Evolutionary conservation across 2,797 vertebrate species (phyloP), one percentile per base, ranked within the genome.

Genomic region (Paramormyrops hopkinsi): DNA sequence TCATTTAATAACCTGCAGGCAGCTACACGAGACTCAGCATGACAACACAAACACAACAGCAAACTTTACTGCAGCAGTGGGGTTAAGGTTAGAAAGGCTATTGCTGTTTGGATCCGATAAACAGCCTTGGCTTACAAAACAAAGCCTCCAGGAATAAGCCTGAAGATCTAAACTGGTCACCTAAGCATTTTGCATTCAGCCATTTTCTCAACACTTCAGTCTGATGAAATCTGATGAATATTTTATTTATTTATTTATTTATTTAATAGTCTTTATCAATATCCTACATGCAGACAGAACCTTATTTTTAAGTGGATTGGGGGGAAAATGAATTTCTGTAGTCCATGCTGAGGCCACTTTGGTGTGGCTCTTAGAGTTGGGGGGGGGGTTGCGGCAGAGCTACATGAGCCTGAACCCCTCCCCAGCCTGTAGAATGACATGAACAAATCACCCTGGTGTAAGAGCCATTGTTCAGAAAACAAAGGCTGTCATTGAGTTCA

Each of bases 381-480:
- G 7, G 33, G 7, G 22, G 48, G 5, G 14, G 0, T 19, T 44
- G 14, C 4, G 0, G 37, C 14, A 41, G 86, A 59, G 12, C 37
- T 56, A 56, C 7, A n/a, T 59, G 54, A 54, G 25, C 29, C 53
- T n/a, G 7, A 33, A 56, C 29, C 19, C 65, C 46, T 12, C 46
- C 62, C 69, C 22, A 22, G 48, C 22, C 48, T 25, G 46, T 4
- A 4, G 37, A 87, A 56, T 87, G 53, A 87, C 86, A 87, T 17
- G 25, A 76, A 54, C 88, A 88, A 79, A 83, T 37, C 50, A 33
- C 88, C 11, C 50, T 19, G 29, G 11, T 54, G 29, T 76, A 82
- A 37, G 51, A 79, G 88, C 73, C 69, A 88, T 59, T 59, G 88
- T 83, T 59, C 51, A 14, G 37, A 19, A 83, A 22, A 88, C 88